Evolutionary conservation across 92 coral and sea anemone species (phyloP).

Genomic region (Hydrozoanthus gracilis): DNA sequence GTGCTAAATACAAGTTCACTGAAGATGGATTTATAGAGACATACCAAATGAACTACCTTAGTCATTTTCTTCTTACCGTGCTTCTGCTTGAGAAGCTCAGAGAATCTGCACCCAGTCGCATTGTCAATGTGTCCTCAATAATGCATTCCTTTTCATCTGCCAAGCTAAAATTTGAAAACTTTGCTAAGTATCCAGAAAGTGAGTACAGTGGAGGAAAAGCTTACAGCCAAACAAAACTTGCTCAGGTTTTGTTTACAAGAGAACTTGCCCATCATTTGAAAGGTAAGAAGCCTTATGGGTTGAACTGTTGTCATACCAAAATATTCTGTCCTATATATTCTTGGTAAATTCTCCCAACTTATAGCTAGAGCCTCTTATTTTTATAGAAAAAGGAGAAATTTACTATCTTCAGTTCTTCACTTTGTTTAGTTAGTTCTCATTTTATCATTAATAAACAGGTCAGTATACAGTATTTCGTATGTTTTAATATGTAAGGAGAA

Average conservation of each 20-base stretch:
- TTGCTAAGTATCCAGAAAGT: constrained; percentile 45
- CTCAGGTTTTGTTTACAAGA: constrained; percentile 75
- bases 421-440: no score
- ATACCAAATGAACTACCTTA: constrained; percentile 73
- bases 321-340: no score
- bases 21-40: constrained; percentile 73
- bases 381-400: no score
- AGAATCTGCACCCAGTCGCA: constrained; percentile 69
- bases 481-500: no score
- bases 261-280: constrained; percentile 65
- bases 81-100: constrained; percentile 62
- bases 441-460: no score
- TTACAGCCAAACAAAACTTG: constrained; percentile 71
- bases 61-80: constrained; percentile 75
- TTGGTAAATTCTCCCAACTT: no score
- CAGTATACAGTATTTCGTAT: no score
- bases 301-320: background rate
- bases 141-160: background rate
- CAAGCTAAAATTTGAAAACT: constrained; percentile 50
- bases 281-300: constrained; percentile 45
- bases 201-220: background rate
- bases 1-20: constrained; percentile 31
- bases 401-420: no score
- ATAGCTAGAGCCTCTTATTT: no score
- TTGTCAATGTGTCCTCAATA: constrained; percentile 70